Evolutionary conservation across 2,888 invertebrate species (phyloP), one percentile per base, ranked within the genome.

Genomic region (Apodemia hepburni): DNA sequence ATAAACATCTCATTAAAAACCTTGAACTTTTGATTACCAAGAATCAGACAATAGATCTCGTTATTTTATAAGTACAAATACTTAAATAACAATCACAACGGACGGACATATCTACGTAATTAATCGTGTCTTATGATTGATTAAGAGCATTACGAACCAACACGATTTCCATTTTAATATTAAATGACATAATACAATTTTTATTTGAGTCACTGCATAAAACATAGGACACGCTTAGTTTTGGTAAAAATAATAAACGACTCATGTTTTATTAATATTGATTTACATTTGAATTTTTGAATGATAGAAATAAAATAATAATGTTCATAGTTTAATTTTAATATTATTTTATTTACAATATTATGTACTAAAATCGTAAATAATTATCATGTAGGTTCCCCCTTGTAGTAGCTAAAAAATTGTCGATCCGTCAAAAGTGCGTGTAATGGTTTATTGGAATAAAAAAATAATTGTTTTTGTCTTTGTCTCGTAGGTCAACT

Each of bases 81-180:
- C 70, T 71, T 71, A 69, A 71, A 67, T 67, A 77, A 83, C 84
- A 82, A 82, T 82, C 81, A 75, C 70, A 80, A 71, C 75, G 27
- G 75, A 79, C 77, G 77, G 77, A 83, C 85, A 77, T 90, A 90
- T 90, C 90, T 86, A 70, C 79, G 85, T 89, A 91, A 91, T 90
- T 91, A 91, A 91, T 91, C 90, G 89, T 84, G 76, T 76, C 80
- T 81, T 84, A 86, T 90, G 91, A 91, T 91, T 90, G 90, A 91
- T 91, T 91, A 87, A 90, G 84, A 79, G 83, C 89, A 90, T 90
- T 89, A 87, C 81, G 83, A 73, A 75, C 80, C 79, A 78, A 84
- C 90, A 90, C 89, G 91, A 89, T 79, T 86, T 80, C 79, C 76
- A 89, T 91, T 89, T 88, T 81, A 89, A 91, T 90, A 87, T 83